phyloP scores from a whole-genome alignment of 2,888 invertebrate species.

The Sinotaia quadrata region DNA sequence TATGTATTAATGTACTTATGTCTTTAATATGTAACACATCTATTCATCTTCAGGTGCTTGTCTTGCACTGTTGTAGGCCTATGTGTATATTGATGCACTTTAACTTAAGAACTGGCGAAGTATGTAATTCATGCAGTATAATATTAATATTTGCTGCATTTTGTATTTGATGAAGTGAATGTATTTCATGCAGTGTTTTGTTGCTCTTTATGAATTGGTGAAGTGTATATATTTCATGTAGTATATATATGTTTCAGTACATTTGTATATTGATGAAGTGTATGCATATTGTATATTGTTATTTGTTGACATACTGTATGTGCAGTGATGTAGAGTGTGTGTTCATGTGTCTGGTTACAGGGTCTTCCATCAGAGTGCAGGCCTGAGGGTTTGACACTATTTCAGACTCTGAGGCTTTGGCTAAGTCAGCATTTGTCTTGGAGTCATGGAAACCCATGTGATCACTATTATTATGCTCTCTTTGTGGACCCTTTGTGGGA shows the following conservation, averaged over 20 bases:
- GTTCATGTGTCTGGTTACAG: slow-evolving; percentile 44
- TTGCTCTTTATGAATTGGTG: too few relatives aligned
- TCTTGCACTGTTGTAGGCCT: too few relatives aligned
- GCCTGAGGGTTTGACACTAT: slow-evolving; percentile 46
- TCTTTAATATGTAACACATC: too few relatives aligned
- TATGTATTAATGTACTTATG: too few relatives aligned
- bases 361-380: slow-evolving; percentile 59
- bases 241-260: neutral
- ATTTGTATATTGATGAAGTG: neutral
- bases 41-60: too few relatives aligned
- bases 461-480: slow-evolving; percentile 59
- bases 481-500: slow-evolving; percentile 67
- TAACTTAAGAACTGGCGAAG: too few relatives aligned
- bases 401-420: slow-evolving; percentile 50
- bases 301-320: neutral
- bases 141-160: too few relatives aligned
- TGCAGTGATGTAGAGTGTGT: neutral
- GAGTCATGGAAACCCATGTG: slow-evolving; percentile 57
- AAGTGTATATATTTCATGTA: neutral
- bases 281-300: neutral
- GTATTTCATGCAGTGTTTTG: too few relatives aligned
- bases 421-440: slow-evolving; percentile 58
- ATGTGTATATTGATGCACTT: too few relatives aligned
- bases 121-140: too few relatives aligned
- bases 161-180: too few relatives aligned